Evolutionary conservation across 2,888 invertebrate species (phyloP), one percentile per base, ranked within the genome.

Genomic region (Eudemis profundana): DNA sequence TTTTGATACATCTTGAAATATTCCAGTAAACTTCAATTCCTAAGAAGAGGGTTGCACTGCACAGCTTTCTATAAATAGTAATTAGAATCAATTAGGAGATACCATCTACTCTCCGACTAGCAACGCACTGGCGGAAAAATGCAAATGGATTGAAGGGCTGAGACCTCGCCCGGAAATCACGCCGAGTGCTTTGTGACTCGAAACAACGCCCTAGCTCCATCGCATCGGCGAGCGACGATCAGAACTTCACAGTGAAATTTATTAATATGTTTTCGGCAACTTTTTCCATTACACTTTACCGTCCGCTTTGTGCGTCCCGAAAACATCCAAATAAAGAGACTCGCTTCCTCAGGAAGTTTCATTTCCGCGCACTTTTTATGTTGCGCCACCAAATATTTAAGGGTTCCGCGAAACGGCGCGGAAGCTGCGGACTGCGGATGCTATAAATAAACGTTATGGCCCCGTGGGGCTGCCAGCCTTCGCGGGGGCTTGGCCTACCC

Each of bases 331-430:
- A 66, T 57, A 50, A 33, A 46, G 46, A 17, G 60, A 66, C 42
- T 51, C 69, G 61, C 63, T 70, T 71, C 72, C 69, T 67, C 67
- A 69, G 75, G 74, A 76, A 73, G 74, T 74, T 75, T 72, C 72
- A 77, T 75, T 76, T 78, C 70, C 64, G 42, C 33, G 54, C 49
- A 21, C n/a, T 66, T 61, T 66, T 54, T 61, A 46, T 65, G 47
- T 42, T 54, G 27, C 15, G 17, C 10, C 27, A 47, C 50, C 49
- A 61, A 61, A 61, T 51, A 50, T 61, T 40, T 21, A 42, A 56
- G 64, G 57, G 50, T 56, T 51, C 51, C 17, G 42, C 57, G 44
- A 21, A n/a, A n/a, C n/a, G n/a, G n/a, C n/a, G n/a, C n/a, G n/a
- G n/a, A n/a, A n/a, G n/a, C n/a, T n/a, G n/a, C 7, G 38, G 51